Base-by-base conservation (phyloP, 2,797 vertebrate genomes). In the Megaceryle alcyon region DNA sequence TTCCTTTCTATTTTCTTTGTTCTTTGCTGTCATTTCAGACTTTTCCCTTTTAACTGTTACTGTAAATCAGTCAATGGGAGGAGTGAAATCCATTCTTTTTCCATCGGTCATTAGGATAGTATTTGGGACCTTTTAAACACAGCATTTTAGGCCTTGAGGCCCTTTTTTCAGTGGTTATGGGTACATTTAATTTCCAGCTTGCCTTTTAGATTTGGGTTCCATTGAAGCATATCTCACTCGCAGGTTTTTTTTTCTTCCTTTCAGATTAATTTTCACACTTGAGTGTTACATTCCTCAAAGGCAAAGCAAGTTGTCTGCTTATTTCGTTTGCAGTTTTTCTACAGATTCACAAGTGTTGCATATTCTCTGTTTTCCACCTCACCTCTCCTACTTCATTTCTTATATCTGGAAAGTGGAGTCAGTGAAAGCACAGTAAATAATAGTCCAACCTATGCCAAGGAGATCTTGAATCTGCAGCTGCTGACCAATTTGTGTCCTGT, bases 341-440 rank as follows among this genome's bases (percentile, higher is more conserved):
- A 41, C 35, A 75, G 37, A 37, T 46, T 57, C 26, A 39, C 3
- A 69, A 89, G 37, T 31, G 5, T 37, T 92, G 66, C 22, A 3
- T 91, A 6, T 54, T 53, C 5, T 1, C 56, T 35, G 39, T 65
- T 65, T 95, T 83, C 65, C 20, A 66, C 46, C 26, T 70, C 49
- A 7, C 0, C 0, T 56, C 28, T 56, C 31, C 4, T 54, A 4
- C n/a, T 80, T 5, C 12, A 46, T 39, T 0, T 0, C 35, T 83
- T 94, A 4, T 56, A 64, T 48, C 23, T 86, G n/a, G 39, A 44
- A 78, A 76, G 15, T 14, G 11, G 53, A 41, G 49, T 44, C 39
- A 35, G 17, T 63, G 75, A 76, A 66, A 48, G 22, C 26, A 48
- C 3, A 48, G 41, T 51, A 82, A 88, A 49, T 41, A 65, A 23